Base-by-base conservation (phyloP, 2,797 vertebrate genomes). In the Melanotaenia maccullochi region DNA sequence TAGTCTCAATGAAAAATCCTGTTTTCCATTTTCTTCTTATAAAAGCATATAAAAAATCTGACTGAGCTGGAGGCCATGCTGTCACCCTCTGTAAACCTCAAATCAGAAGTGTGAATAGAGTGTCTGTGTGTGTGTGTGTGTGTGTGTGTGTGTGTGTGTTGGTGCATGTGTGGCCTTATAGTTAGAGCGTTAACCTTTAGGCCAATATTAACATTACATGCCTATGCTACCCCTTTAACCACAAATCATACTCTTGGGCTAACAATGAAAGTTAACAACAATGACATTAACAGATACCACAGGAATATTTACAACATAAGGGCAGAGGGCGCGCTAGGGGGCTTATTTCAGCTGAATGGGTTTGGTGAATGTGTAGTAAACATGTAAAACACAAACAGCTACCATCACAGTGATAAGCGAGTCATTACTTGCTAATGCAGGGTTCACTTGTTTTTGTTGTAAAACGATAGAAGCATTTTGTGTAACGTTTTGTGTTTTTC, bases 131-230 rank as follows among this genome's bases (percentile, higher is more conserved):
- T 85, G 80, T 64, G 77, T 73, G 61, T 79, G 33, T 85, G 80
- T 79, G 71, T 82, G 77, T 85, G 85, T 85, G 87, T 64, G 73
- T 73, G 60, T 79, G 24, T 85, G 81, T 83, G 65, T 67, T 76
- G 75, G 59, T 77, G 47, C 79, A 74, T 82, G 77, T 85, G 85
- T 85, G 87, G 91, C 88, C 88, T 92, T 91, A 86, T 88, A 71
- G 89, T 90, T 63, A 14, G 80, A 88, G 85, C 8, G 28, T 76
- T 89, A 87, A 89, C 89, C 92, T 93, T 87, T 84, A 78, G 92
- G 92, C 90, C 74, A 91, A 91, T 93, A 93, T 93, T 93, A 93
- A 92, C 91, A 93, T 93, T 92, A 91, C 90, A 92, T 92, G 92
- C 88, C 90, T 86, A 89, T 92, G 88, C 87, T 88, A 87, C 73